Evolutionary conservation across 2,888 invertebrate genomes (phyloP).

Genomic region (Congeria kusceri): DNA sequence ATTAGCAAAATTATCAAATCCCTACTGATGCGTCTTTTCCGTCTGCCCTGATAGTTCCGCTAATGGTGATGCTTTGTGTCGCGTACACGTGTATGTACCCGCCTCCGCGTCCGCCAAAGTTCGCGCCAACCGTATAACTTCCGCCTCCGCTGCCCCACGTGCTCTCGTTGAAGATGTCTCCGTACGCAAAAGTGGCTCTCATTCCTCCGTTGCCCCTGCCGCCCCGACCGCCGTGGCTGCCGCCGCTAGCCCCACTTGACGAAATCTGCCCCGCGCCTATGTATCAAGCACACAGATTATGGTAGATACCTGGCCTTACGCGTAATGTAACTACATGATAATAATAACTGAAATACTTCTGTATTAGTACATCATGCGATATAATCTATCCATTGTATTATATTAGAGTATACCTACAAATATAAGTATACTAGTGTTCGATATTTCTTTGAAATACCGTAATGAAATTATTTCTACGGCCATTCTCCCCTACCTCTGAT

Average conservation of each 20-base stretch:
- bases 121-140: constrained; percentile 27
- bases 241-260: constrained; percentile 66
- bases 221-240: constrained; percentile 72
- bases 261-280: constrained; percentile 47
- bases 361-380: too few species aligned
- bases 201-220: constrained; percentile 59
- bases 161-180: constrained; percentile 64
- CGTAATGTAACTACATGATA: too few species aligned
- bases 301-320: too few species aligned
- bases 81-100: constrained; percentile 61
- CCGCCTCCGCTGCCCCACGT: constrained; percentile 77
- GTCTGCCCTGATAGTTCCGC: constrained; percentile 54
- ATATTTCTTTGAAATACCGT: too few species aligned
- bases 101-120: constrained; percentile 72
- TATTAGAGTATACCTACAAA: too few species aligned
- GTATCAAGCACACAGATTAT: not conserved
- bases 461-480: too few species aligned
- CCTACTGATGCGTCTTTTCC: constrained; percentile 61
- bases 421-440: too few species aligned
- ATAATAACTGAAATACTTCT: too few species aligned
- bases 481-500: too few species aligned
- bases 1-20: not conserved
- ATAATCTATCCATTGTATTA: too few species aligned
- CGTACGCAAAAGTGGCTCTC: constrained; percentile 61
- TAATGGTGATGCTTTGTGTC: constrained; percentile 40